phyloP scores from a whole-genome alignment of 2,113 vertebrate species.

The Mirza zaza region DNA sequence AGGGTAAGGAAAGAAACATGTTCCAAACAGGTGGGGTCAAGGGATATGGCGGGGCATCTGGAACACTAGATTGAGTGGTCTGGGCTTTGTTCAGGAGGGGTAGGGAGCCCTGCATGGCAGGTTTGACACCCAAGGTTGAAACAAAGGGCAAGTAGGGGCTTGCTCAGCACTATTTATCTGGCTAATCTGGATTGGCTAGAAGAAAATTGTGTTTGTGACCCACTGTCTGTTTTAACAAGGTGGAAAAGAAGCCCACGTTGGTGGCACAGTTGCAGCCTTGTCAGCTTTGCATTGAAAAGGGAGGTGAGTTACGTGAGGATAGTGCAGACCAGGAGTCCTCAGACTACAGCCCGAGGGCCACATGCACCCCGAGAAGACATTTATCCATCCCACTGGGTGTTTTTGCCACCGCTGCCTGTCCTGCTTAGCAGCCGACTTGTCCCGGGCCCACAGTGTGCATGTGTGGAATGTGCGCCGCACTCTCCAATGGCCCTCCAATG shows the following conservation, averaged over 20 bases:
- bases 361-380: no score
- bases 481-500: no score
- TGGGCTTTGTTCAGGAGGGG: background rate
- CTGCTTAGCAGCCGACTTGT: no score
- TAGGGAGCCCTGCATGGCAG: background rate
- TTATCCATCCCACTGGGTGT: no score
- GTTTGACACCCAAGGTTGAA: background rate
- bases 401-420: no score
- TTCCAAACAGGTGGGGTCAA: background rate
- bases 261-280: fast-evolving
- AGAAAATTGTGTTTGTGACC: background rate
- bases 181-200: background rate
- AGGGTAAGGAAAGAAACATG: background rate
- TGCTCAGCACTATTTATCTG: background rate
- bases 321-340: background rate
- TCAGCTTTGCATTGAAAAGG: background rate
- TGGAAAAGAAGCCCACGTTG: background rate
- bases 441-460: no score
- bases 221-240: background rate
- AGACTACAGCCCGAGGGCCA: no score
- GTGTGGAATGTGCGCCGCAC: no score
- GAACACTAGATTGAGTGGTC: no score
- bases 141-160: background rate
- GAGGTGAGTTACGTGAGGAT: no score
- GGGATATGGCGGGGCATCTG: background rate